These are phyloP conservation scores for Heliconius hortense DNA, from an alignment of 2,888 invertebrate genomes.

Conservation along the genomic window DNA sequence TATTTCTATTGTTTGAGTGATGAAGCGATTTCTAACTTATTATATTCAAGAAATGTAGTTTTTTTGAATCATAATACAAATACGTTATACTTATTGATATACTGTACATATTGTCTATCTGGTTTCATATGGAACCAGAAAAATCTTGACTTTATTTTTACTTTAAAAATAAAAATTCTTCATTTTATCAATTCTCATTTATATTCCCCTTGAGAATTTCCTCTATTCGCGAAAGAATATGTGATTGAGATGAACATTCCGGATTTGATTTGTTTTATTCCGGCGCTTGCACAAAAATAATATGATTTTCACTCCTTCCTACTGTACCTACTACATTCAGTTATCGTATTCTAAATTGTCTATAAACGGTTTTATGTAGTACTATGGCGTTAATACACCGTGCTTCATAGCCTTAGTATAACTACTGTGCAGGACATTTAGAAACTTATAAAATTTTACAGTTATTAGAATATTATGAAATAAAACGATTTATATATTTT, in stretches of 20 bases:
- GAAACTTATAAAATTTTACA: conserved; percentile 5
- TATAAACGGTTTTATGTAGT: conserved; percentile 3
- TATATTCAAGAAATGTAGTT: too few relatives aligned
- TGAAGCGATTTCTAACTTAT: too few relatives aligned
- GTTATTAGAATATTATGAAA: background rate
- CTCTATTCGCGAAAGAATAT: conserved; percentile 11
- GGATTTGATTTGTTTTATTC: conserved; percentile 18
- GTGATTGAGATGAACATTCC: conserved; percentile 16
- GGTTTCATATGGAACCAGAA: background rate
- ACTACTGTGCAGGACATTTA: background rate
- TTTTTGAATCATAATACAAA: background rate
- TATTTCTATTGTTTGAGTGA: too few relatives aligned
- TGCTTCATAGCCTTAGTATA: background rate
- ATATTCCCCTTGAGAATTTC: conserved; percentile 3
- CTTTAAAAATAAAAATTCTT: background rate
- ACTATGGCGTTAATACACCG: background rate
- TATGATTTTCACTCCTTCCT: background rate
- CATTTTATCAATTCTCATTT: background rate
- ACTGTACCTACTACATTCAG: background rate
- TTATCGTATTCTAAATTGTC: background rate
- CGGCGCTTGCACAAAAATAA: conserved; percentile 20
- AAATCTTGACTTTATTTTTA: background rate
- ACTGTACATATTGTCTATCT: background rate
- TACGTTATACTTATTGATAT: background rate
- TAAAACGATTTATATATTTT: background rate